Evolutionary conservation across 1,140 invertebrate genomes (phyloP).

Genomic region (Cardiocondyla obscurior): DNA sequence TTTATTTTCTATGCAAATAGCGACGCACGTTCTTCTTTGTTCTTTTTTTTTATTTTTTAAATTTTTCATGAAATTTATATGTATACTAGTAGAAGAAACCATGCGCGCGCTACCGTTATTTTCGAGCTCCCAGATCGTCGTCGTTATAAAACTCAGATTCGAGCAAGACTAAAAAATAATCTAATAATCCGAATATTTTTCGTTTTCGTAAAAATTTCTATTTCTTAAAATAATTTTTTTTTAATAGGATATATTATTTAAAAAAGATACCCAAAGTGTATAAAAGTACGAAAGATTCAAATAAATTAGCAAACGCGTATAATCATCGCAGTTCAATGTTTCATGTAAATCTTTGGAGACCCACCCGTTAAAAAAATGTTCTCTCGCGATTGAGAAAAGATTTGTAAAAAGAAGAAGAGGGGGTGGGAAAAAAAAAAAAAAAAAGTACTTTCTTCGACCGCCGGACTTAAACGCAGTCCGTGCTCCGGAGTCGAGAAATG

Average conservation of each 20-base stretch:
- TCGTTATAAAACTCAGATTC: too few species aligned
- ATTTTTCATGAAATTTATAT: background rate
- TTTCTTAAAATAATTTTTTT: too few species aligned
- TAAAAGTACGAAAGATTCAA: background rate
- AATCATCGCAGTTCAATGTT: background rate
- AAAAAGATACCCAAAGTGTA: background rate
- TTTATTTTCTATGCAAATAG: conserved; percentile 25
- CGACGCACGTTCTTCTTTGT: background rate
- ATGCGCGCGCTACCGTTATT: too few species aligned
- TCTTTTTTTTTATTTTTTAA: background rate
- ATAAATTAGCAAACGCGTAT: background rate
- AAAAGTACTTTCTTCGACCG: background rate
- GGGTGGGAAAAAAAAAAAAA: background rate
- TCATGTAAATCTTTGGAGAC: background rate
- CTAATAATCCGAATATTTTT: too few species aligned
- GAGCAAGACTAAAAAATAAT: too few species aligned
- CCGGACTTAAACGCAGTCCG: background rate
- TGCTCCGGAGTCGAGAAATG: conserved; percentile 2
- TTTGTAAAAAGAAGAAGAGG: background rate
- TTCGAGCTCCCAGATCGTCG: too few species aligned
- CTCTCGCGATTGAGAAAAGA: background rate
- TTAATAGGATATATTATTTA: too few species aligned
- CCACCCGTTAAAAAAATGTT: background rate
- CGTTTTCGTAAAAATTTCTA: too few species aligned
- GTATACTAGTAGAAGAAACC: too few species aligned